Percentiles rank a stretch among this genome's conserved stretches.
phyloP scores from a whole-genome alignment of 2,113 vertebrate species.

The Dicaeum eximium region DNA sequence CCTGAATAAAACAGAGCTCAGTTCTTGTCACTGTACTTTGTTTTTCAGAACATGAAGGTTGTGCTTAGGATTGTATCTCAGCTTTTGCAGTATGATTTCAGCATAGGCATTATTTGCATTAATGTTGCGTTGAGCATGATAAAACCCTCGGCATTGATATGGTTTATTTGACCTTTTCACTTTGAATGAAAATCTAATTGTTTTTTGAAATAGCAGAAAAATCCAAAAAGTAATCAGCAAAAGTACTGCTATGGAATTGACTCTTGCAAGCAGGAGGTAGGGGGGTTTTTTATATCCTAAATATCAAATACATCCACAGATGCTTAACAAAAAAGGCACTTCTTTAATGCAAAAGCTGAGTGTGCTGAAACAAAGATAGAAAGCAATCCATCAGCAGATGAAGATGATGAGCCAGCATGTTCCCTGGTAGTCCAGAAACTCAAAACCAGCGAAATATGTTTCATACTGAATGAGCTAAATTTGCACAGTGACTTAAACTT shows the following conservation, averaged over 20 bases:
- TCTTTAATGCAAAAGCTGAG: slow-evolving; percentile 56
- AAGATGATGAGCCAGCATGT: slow-evolving; percentile 61
- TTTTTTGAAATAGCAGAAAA: slow-evolving; percentile 6
- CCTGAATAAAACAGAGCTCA: neutral
- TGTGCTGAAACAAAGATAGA: slow-evolving; percentile 59
- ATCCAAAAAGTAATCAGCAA: neutral
- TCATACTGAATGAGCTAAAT: slow-evolving; percentile 27
- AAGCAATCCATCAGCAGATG: slow-evolving; percentile 53
- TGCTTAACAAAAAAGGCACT: slow-evolving; percentile 52
- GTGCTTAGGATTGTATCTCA: neutral
- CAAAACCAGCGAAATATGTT: slow-evolving; percentile 8
- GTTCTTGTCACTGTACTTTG: neutral
- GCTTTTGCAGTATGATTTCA: neutral
- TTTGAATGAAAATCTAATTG: neutral
- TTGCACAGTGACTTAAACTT: slow-evolving; percentile 38
- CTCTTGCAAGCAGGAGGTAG: slow-evolving; percentile 24
- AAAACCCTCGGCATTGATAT: neutral
- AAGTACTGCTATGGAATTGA: neutral
- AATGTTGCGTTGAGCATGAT: neutral
- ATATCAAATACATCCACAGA: slow-evolving; percentile 48
- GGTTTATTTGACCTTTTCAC: slow-evolving; percentile 1
- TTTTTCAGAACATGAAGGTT: neutral
- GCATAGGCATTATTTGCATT: neutral
- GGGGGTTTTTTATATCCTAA: neutral
- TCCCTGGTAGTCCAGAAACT: slow-evolving; percentile 20